A percentile compares a stretch with the other conserved stretches of the same genome.
Conservation (phyloP, 92 coral and sea anemone species). For the Zoanthus sansibaricus region DNA sequence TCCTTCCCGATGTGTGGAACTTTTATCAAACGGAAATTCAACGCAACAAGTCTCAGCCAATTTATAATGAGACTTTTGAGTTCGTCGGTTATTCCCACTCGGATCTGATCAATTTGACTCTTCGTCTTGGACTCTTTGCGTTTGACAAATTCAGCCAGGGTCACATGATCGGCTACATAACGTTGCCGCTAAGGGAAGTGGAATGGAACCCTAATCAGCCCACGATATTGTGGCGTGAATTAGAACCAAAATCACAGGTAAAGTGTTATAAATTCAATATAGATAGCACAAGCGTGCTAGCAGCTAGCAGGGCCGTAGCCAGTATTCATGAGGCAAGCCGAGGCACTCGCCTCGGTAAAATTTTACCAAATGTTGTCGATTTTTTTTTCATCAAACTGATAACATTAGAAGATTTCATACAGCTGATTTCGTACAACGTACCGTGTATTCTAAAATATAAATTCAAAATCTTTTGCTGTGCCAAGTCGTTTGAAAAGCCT, state of each 20-base stretch:
- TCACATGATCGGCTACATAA: slow-evolving; percentile 77
- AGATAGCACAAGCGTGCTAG: too few species aligned
- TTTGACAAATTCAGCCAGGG: slow-evolving; percentile 85
- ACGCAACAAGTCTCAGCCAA: slow-evolving; percentile 79
- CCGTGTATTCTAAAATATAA: too few species aligned
- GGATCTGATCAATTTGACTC: slow-evolving; percentile 74
- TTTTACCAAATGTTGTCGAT: too few species aligned
- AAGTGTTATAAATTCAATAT: too few species aligned
- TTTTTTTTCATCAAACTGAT: too few species aligned
- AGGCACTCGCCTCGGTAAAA: too few species aligned
- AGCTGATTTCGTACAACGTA: too few species aligned
- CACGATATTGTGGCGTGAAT: slow-evolving; percentile 81
- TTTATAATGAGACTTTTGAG: slow-evolving; percentile 90
- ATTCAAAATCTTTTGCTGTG: too few species aligned
- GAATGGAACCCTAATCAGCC: slow-evolving; percentile 84
- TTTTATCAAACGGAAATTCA: slow-evolving; percentile 76
- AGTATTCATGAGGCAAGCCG: too few species aligned
- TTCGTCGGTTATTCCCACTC: slow-evolving; percentile 80
- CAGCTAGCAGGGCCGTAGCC: too few species aligned
- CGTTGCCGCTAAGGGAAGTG: slow-evolving; percentile 69
- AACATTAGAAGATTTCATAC: too few species aligned
- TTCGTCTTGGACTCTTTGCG: slow-evolving; percentile 80
- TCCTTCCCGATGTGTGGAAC: slow-evolving; percentile 77
- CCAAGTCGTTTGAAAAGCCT: too few species aligned
- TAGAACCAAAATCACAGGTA: slow-evolving; percentile 69